These are phyloP conservation scores for Melanotaenia nigrans DNA, from an alignment of 2,797 vertebrate genomes.

Conservation along the genomic window DNA sequence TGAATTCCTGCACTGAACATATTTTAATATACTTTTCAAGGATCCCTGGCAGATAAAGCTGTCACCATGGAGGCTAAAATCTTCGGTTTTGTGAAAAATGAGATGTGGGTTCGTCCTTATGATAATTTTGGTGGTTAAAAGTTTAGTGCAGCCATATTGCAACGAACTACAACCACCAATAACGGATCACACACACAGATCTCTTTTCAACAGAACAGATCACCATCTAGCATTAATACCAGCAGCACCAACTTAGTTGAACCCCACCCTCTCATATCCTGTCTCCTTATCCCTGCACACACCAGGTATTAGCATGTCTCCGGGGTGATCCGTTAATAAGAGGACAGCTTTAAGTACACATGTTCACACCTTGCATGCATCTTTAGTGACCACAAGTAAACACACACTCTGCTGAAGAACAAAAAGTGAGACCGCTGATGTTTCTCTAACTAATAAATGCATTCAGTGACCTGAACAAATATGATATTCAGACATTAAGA, in stretches of 20 bases:
- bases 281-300: background rate
- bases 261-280: background rate
- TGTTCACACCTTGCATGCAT: background rate
- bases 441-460: too few relatives aligned
- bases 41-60: background rate
- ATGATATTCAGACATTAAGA: background rate
- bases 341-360: background rate
- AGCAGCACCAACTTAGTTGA: background rate
- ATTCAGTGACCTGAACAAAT: background rate
- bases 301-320: background rate
- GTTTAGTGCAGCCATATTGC: background rate
- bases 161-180: background rate
- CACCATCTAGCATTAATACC: background rate
- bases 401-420: background rate
- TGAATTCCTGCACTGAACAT: background rate
- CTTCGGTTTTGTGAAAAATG: conserved; percentile 1
- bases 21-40: background rate
- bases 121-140: background rate
- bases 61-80: background rate
- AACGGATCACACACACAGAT: background rate
- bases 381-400: background rate
- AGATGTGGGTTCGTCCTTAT: background rate
- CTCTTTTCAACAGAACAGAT: background rate
- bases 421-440: too few relatives aligned
- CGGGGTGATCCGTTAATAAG: background rate